These are phyloP conservation scores for Acomys russatus DNA, from an alignment of 2,797 vertebrate species.

Conservation along the genomic window DNA sequence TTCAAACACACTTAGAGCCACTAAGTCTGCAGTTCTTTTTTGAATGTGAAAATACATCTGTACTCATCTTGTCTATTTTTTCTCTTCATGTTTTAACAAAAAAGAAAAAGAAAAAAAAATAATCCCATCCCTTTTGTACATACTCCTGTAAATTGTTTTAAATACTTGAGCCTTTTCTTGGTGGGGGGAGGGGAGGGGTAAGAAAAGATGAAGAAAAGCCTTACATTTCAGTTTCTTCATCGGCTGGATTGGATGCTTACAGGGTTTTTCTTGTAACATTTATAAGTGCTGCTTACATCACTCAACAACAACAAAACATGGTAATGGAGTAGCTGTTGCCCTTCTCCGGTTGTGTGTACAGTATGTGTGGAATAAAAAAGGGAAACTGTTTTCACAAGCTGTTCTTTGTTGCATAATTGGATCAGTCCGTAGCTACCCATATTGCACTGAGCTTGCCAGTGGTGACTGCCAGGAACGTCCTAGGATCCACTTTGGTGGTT, in stretches of 20 bases:
- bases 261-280: conserved; percentile 99
- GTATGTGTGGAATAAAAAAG: conserved; percentile 97
- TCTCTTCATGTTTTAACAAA: conserved; percentile 91
- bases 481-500: conserved; percentile 97
- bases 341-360: conserved; percentile 93
- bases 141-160: conserved; percentile 99
- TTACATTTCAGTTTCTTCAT: conserved; percentile 99
- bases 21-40: conserved; percentile 93
- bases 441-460: conserved; percentile 99
- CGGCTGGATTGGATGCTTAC: conserved; percentile 97
- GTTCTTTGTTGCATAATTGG: conserved; percentile 99
- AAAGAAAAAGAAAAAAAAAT: conserved; percentile 89
- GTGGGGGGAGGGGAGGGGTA: conserved; percentile 90
- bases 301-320: conserved; percentile 93
- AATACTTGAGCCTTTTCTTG: conserved; percentile 99
- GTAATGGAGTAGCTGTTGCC: conserved; percentile 96
- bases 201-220: conserved; percentile 99
- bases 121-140: conserved; percentile 96
- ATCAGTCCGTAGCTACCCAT: conserved; percentile 97
- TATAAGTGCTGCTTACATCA: conserved; percentile 99
- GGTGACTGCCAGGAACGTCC: conserved; percentile 97
- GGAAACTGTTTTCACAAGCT: conserved; percentile 96
- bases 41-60: conserved; percentile 97
- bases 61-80: conserved; percentile 89
- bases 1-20: conserved; percentile 95